These are phyloP conservation scores for Synergus itoensis DNA, from an alignment of 2,888 invertebrate species.

Conservation along the genomic window DNA sequence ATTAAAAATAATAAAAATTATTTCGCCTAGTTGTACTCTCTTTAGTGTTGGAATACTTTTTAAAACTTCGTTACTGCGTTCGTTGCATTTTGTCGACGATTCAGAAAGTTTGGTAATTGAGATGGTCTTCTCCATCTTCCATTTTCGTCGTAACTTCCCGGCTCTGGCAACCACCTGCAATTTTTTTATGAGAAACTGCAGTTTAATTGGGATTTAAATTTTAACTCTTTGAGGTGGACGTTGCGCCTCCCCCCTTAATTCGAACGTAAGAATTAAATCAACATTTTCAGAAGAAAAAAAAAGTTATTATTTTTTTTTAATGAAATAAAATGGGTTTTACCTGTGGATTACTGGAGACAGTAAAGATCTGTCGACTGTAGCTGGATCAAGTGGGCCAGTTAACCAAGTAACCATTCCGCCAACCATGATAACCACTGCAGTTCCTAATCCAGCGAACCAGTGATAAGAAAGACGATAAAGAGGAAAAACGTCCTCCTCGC, in stretches of 20 bases:
- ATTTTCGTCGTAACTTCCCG: constrained; percentile 50
- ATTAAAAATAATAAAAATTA: neutral
- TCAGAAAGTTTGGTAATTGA: constrained; percentile 52
- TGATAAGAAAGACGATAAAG: constrained; percentile 89
- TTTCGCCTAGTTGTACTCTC: neutral
- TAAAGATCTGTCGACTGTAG: constrained; percentile 80
- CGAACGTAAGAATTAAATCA: too few species aligned
- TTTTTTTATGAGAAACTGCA: constrained; percentile 14
- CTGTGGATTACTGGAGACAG: constrained; percentile 82
- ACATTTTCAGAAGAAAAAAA: too few species aligned
- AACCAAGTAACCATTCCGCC: constrained; percentile 84
- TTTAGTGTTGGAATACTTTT: neutral
- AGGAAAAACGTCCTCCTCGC: constrained; percentile 82
- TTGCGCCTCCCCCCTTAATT: too few species aligned
- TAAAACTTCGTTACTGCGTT: constrained; percentile 14
- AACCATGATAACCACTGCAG: constrained; percentile 83
- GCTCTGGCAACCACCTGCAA: constrained; percentile 66
- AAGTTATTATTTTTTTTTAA: neutral
- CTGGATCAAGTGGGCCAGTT: constrained; percentile 79
- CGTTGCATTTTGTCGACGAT: constrained; percentile 34
- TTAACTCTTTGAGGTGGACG: too few species aligned
- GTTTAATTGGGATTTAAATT: too few species aligned
- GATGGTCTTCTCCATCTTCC: constrained; percentile 43
- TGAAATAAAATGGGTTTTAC: constrained; percentile 59
- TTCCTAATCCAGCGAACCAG: constrained; percentile 89